Base-by-base conservation (phyloP, 2,797 vertebrate species). In the Parambassis ranga region DNA sequence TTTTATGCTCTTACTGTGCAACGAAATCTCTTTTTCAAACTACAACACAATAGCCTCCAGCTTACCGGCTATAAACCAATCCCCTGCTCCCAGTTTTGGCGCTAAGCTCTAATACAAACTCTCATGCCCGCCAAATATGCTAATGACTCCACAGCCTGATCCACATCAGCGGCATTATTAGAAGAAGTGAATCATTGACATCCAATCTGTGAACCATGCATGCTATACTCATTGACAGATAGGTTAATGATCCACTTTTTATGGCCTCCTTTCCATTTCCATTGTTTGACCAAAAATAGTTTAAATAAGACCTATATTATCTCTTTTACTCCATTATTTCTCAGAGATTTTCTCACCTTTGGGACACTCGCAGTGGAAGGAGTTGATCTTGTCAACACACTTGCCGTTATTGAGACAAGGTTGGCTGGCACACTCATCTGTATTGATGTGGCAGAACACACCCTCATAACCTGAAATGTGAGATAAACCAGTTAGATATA, bases 351-450 rank as follows among this genome's bases (percentile, higher is more conserved):
- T 55, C 90, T 91, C 87, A 98, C 97, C 97, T 32, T 93, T 94
- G 66, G 94, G 94, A 48, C 97, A 99, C 77, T 98, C 93, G 92
- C 97, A 99, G 72, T 94, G 89, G 84, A 96, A 98, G 74, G 95
- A 95, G 14, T 98, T 99, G 91, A 98, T 95, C 91, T 95, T 97
- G 92, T 99, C 97, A 0, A 98, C 66, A 61, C 98, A 99, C 79
- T 90, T 95, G 70, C 97, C 98, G 0, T 93, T 95, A 91, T 98
- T 96, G 62, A 98, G 91, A 71, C 98, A 99, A 30, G 98, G 97
- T 74, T 93, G 93, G 91, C 92, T 97, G 89, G 94, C 92, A 0
- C 98, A 96, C 70, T 97, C 94, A 0, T 96, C 93, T 0, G 91
- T 94, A 91, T 96, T 96, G 81, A 95, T 90, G 73, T 96, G 94